Evolutionary conservation across 2,113 vertebrate genomes (phyloP).

Genomic region (Acanthochromis polyacanthus): DNA sequence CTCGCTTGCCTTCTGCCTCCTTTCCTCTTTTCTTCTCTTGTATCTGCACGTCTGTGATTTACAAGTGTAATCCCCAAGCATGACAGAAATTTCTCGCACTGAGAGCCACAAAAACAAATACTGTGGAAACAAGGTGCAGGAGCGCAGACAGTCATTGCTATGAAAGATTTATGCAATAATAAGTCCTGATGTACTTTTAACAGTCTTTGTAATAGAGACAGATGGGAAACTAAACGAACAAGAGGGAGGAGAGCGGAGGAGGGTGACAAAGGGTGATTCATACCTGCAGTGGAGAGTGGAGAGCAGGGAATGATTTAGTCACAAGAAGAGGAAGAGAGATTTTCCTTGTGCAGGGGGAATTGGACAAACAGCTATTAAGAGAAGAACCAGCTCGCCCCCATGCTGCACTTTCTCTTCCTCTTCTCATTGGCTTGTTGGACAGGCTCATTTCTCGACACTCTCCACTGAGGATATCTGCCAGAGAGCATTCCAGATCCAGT

Average conservation of each 20-base stretch:
- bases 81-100: constrained; percentile 39
- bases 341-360: constrained; percentile 56
- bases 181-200: constrained; percentile 72
- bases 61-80: constrained; percentile 57
- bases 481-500: constrained; percentile 49
- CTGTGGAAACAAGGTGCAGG: constrained; percentile 36
- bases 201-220: constrained; percentile 72
- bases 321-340: constrained; percentile 60
- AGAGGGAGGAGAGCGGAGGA: constrained; percentile 64
- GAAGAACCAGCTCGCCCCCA: constrained; percentile 46
- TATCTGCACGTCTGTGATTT: constrained; percentile 53
- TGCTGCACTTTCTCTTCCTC: constrained; percentile 38
- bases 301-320: constrained; percentile 67
- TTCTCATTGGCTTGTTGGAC: constrained; percentile 54
- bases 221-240: constrained; percentile 68
- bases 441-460: constrained; percentile 61
- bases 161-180: constrained; percentile 66
- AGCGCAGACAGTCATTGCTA: constrained; percentile 19
- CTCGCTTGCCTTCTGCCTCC: constrained; percentile 23
- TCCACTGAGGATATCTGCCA: constrained; percentile 67
- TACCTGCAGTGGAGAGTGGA: constrained; percentile 53
- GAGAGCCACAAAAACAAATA: constrained; percentile 56
- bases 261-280: constrained; percentile 77
- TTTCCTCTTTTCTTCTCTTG: constrained; percentile 16
- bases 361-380: constrained; percentile 73